Evolutionary conservation across 1,140 invertebrate genomes (phyloP), one percentile per base, ranked within the genome.

Genomic region (Drosophila leontia): DNA sequence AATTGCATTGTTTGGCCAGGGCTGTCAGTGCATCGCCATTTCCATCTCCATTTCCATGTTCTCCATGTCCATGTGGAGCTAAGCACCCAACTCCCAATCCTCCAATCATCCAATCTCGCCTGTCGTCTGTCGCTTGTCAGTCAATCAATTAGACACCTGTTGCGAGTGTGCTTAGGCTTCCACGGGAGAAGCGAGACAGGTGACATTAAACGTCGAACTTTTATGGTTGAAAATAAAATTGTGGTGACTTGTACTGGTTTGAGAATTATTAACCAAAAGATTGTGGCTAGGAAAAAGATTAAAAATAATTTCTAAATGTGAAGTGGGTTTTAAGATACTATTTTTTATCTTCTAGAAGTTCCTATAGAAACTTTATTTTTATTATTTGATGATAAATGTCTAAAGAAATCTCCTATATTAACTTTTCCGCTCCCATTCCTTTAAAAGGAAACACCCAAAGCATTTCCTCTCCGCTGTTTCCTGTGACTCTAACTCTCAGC

Each of bases 91-190:
- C 63, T 70, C 67, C 67, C 67, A 56, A 51, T 37, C 62, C 42
- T 29, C 47, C 47, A 81, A 63, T 68, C 75, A 72, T 62, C 23
- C 68, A 47, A 78, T 76, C 78, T 58, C 39, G 48, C 41, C 59
- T 61, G 51, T 70, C 78, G 57, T 9, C 72, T 81, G 64, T 82
- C 79, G 59, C 50, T 53, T 62, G 83, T 87, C 82, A 79, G 55
- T 85, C 83, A 86, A 86, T 85, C 82, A 87, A 86, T 79, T 68
- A 82, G 70, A 79, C 69, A 86, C 70, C 69, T 87, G 82, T 67
- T 85, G 82, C 63, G 55, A 51, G 39, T 70, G 56, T 65, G 80
- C 64, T 75, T 55, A 82, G 59, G 29, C 59, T 56, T 64, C 29
- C 35, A 51, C 15, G 37, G 32, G 8, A 57, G 32, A 34, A 39